Percentiles rank a stretch among this genome's conserved stretches.
phyloP scores from a whole-genome alignment of 2,797 vertebrate species.

The Notamacropus eugenii region DNA sequence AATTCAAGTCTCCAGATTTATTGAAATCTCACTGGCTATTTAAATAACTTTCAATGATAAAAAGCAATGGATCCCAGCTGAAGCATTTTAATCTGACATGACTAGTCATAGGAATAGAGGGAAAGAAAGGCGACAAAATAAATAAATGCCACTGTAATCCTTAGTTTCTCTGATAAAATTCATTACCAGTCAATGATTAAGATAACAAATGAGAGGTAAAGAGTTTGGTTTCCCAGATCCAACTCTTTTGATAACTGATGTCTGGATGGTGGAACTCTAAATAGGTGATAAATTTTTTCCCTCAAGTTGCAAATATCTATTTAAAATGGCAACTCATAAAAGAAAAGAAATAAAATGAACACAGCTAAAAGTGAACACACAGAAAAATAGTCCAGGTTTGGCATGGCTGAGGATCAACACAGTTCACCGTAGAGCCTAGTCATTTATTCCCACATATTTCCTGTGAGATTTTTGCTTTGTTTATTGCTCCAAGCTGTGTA shows the following conservation, averaged over 20 bases:
- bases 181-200: neutral
- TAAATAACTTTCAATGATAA: neutral
- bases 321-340: neutral
- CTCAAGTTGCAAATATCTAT: neutral
- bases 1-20: neutral
- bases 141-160: neutral
- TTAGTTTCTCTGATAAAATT: neutral
- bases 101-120: neutral
- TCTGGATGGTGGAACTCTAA: fast-evolving
- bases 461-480: neutral
- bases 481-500: slow-evolving; percentile 5
- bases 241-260: too few species aligned
- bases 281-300: neutral
- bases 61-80: neutral
- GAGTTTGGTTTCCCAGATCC: fast-evolving
- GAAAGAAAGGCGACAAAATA: neutral
- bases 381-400: neutral
- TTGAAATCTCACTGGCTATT: neutral
- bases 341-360: neutral
- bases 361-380: fast-evolving
- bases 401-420: fast-evolving
- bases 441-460: neutral
- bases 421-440: fast-evolving
- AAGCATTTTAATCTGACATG: neutral
- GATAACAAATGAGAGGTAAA: neutral